Base-by-base conservation (phyloP, 2,888 invertebrate genomes). In the Bombyx huttoni region DNA sequence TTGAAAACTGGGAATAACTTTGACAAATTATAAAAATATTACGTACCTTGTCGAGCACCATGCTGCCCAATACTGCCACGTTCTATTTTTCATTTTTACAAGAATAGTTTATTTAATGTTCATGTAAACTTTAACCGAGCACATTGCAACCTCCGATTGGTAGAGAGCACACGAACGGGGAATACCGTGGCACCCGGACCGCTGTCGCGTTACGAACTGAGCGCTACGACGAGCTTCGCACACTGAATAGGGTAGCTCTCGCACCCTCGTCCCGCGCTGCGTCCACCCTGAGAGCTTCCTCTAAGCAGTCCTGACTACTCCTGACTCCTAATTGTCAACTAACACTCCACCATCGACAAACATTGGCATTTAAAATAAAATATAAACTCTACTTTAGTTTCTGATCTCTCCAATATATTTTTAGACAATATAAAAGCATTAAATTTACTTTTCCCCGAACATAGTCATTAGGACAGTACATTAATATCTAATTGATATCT, bases 61-160 rank as follows among this genome's bases (percentile, higher is more conserved):
- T 57, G 50, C 61, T 52, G 49, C 8, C 49, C 1, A 35, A 46
- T 54, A 53, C 45, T 61, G 58, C 60, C 62, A 61, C 58, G 54
- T 58, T 54, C 60, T 61, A 56, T 57, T 61, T 58, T 60, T 67
- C 78, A 77, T 78, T 64, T 68, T 40, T 68, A 63, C 65, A 70
- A 67, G 54, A 54, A 58, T 59, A 62, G 60, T 67, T 70, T 65
- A 67, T 64, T 69, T 59, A 61, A 58, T 53, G 60, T 65, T 56
- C 63, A 62, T 60, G 70, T 67, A 79, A 80, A 81, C 68, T 81
- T 81, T 78, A 62, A 65, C 62, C 76, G 79, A 66, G 70, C 65
- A 64, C 78, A 78, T 79, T 58, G 70, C 74, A 71, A 65, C 67
- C 68, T 62, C 64, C 65, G 62, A 58, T 53, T 63, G 59, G 58